Evolutionary conservation across 2,888 invertebrate species (phyloP).

Genomic region (Epicampocera succincta): DNA sequence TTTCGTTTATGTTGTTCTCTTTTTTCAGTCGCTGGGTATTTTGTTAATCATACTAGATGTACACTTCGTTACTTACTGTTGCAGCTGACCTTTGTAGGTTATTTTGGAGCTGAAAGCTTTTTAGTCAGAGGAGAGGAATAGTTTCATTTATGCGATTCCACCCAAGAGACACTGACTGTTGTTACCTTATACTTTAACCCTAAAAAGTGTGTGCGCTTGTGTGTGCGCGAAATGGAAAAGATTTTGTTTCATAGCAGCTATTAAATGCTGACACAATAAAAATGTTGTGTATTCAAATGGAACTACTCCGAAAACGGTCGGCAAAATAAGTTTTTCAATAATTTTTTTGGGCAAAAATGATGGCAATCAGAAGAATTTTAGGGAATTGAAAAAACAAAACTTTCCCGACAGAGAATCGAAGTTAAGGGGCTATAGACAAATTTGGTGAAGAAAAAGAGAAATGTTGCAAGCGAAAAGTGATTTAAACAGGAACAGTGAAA

Average conservation of each 20-base stretch:
- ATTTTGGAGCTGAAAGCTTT: constrained; percentile 25
- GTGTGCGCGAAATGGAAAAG: constrained; percentile 5
- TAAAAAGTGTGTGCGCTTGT: constrained; percentile 37
- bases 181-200: constrained; percentile 64
- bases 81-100: constrained; percentile 43
- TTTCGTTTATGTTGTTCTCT: constrained; percentile 56
- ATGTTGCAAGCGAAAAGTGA: no score
- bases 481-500: no score
- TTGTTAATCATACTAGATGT: constrained; percentile 13
- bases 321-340: no score
- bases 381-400: no score
- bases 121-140: background rate
- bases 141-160: constrained; percentile 32
- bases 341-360: no score
- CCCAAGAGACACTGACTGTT: constrained; percentile 48
- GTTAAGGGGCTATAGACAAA: no score
- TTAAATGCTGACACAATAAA: constrained; percentile 43
- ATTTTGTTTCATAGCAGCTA: constrained; percentile 49
- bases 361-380: no score
- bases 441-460: no score
- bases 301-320: background rate
- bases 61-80: constrained; percentile 14
- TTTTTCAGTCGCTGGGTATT: background rate
- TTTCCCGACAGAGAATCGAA: no score
- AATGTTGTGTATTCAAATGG: constrained; percentile 34